Evolutionary conservation across 2,113 vertebrate genomes (phyloP).

Genomic region (Sebastes fasciatus): DNA sequence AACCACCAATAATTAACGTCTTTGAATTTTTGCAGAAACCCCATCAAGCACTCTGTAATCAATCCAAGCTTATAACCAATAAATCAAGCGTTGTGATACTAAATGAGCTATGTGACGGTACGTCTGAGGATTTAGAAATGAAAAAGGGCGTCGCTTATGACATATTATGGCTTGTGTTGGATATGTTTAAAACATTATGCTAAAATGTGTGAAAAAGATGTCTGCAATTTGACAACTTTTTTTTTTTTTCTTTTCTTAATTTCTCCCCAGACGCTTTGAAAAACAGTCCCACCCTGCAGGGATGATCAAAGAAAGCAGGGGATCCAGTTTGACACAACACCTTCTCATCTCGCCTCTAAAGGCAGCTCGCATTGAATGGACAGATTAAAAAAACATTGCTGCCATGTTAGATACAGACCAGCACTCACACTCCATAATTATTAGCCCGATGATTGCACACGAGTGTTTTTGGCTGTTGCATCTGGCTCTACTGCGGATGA

Average conservation of each 20-base stretch:
- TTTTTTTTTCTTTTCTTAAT: conserved; percentile 34
- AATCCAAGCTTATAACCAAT: conserved; percentile 58
- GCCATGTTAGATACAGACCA: conserved; percentile 72
- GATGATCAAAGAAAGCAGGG: conserved; percentile 69
- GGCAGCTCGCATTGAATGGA: conserved; percentile 69
- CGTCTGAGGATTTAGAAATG: conserved; percentile 37
- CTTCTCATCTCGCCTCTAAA: conserved; percentile 71
- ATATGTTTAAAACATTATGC: conserved; percentile 65
- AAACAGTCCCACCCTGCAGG: conserved; percentile 58
- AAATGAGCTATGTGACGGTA: conserved; percentile 40
- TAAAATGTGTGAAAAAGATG: conserved; percentile 63
- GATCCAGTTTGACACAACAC: conserved; percentile 71
- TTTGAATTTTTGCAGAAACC: conserved; percentile 11
- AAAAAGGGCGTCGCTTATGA: conserved; percentile 26
- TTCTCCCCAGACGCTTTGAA: conserved; percentile 56
- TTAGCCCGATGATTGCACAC: conserved; percentile 79
- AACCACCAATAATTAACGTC: conserved; percentile 17
- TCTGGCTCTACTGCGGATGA: conserved; percentile 67
- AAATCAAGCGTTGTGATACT: conserved; percentile 40
- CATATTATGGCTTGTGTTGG: conserved; percentile 32
- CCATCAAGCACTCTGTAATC: conserved; percentile 29
- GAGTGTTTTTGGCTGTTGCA: conserved; percentile 76
- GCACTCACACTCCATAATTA: conserved; percentile 80
- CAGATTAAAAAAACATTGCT: conserved; percentile 78
- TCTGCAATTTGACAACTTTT: conserved; percentile 66